Percentiles rank a stretch among this genome's conserved stretches.
Conservation (phyloP, 1,140 invertebrate genomes). For the Procambarus virginalis region DNA sequence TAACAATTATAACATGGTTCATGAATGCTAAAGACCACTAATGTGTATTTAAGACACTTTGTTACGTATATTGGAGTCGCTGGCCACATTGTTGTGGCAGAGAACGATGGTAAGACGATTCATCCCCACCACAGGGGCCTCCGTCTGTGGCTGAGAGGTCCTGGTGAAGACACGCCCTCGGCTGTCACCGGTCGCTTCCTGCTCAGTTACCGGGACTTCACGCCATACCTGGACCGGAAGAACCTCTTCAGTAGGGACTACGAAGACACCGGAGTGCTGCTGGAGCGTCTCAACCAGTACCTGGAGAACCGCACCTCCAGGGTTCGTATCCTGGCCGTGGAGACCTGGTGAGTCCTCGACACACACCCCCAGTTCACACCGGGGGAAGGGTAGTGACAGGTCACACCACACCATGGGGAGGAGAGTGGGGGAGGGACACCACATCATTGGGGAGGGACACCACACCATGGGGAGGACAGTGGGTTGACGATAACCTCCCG, state of each 20-base stretch:
- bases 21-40: too few species aligned
- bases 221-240: conserved; percentile 43
- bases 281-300: conserved; percentile 45
- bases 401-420: too few species aligned
- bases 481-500: not conserved
- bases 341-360: conserved; percentile 44
- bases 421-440: too few species aligned
- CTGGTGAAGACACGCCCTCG: not conserved
- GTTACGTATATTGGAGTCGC: too few species aligned
- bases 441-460: too few species aligned
- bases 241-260: conserved; percentile 50
- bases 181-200: not conserved
- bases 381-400: too few species aligned
- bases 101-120: too few species aligned
- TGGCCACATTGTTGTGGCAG: too few species aligned
- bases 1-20: too few species aligned
- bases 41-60: too few species aligned
- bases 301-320: conserved; percentile 7
- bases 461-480: too few species aligned
- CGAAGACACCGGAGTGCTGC: conserved; percentile 25
- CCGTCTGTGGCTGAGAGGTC: conserved; percentile 36
- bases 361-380: too few species aligned
- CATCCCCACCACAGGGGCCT: conserved; percentile 33
- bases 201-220: conserved; percentile 58
- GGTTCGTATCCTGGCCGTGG: conserved; percentile 18